phyloP scores from a whole-genome alignment of 2,113 vertebrate species.

The Myocastor coypus region DNA sequence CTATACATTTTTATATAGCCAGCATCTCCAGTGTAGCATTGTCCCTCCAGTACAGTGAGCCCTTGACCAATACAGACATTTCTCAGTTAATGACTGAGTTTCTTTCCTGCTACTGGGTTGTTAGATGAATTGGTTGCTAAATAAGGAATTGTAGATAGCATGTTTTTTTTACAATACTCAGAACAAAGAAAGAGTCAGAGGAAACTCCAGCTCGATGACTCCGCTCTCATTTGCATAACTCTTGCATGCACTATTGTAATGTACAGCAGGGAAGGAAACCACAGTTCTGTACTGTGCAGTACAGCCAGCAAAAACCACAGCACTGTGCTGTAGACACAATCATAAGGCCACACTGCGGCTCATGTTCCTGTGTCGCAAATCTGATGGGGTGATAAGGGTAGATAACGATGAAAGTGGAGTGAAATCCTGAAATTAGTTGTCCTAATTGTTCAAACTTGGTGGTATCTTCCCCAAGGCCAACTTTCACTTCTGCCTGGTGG shows the following conservation, averaged over 20 bases:
- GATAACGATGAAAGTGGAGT: too few species aligned
- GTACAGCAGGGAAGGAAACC: too few species aligned
- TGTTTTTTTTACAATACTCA: not conserved
- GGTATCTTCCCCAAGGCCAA: too few species aligned
- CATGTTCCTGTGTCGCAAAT: too few species aligned
- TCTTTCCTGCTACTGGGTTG: not conserved
- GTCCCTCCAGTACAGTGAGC: not conserved
- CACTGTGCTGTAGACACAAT: too few species aligned
- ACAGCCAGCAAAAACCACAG: too few species aligned
- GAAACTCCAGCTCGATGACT: not conserved
- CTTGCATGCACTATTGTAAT: not conserved
- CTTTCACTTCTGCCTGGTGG: too few species aligned
- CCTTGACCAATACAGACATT: not conserved
- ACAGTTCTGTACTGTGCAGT: too few species aligned
- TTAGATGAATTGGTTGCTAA: not conserved
- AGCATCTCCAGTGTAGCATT: not conserved
- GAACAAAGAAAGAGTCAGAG: not conserved
- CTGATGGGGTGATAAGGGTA: too few species aligned
- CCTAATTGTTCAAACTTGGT: too few species aligned
- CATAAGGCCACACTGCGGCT: too few species aligned
- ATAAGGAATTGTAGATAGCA: not conserved
- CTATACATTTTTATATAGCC: not conserved
- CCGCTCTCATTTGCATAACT: not conserved
- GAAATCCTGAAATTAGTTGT: too few species aligned
- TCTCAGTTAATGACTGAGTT: not conserved